Evolutionary conservation across 2,113 vertebrate species (phyloP).

Genomic region (Salvelinus sp.): DNA sequence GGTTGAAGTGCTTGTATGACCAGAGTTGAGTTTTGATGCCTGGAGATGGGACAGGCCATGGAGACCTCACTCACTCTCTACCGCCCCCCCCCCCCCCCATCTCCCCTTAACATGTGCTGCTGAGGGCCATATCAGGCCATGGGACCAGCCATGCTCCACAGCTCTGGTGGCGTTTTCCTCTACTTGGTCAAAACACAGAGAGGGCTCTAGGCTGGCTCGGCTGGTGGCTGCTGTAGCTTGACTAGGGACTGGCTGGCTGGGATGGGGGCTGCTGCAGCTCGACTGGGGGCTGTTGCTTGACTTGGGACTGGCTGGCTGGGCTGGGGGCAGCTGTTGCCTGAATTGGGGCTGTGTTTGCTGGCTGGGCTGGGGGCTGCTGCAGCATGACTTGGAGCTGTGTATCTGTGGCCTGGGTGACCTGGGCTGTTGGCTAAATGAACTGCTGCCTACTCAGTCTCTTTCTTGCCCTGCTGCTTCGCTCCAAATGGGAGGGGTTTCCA

Average conservation of each 20-base stretch:
- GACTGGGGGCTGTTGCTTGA: too few relatives aligned
- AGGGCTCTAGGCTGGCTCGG: background rate
- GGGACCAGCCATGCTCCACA: slow-evolving; percentile 58
- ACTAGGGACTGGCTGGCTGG: too few relatives aligned
- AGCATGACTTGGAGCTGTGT: slow-evolving; percentile 27
- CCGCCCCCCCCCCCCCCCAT: background rate
- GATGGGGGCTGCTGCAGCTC: too few relatives aligned
- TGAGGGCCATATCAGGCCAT: slow-evolving; percentile 66
- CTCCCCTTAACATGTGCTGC: slow-evolving; percentile 13
- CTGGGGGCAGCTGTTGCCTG: too few relatives aligned
- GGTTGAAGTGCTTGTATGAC: too few relatives aligned
- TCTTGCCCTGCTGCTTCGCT: slow-evolving; percentile 7
- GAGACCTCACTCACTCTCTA: background rate
- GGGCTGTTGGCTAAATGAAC: slow-evolving; percentile 51
- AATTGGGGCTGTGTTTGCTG: background rate
- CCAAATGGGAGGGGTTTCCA: background rate
- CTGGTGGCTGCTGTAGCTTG: too few relatives aligned
- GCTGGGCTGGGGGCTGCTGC: slow-evolving; percentile 38
- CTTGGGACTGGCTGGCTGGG: too few relatives aligned
- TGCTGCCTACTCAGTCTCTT: slow-evolving; percentile 28
- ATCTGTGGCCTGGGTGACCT: too few relatives aligned
- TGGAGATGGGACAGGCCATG: too few relatives aligned
- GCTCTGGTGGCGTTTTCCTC: slow-evolving; percentile 62
- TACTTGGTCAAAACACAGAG: slow-evolving; percentile 76
- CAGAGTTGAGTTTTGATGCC: too few relatives aligned